Conservation (phyloP, 2,797 vertebrate species). For the Poecilia picta region DNA sequence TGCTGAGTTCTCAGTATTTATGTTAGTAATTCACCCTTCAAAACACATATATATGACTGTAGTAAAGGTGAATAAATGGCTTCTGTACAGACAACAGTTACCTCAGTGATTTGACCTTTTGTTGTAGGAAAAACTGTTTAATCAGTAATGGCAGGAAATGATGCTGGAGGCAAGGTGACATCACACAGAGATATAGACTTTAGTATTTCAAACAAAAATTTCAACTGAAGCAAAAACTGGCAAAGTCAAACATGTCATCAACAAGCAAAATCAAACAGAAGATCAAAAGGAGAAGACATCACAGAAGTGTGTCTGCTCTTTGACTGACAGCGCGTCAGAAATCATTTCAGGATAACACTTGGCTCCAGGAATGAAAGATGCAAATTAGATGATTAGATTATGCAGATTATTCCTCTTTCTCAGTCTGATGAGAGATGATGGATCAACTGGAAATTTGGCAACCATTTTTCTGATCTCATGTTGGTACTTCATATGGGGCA, state of each 20-base stretch:
- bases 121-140: not conserved
- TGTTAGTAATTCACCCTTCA: not conserved
- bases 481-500: constrained; percentile 1
- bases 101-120: not conserved
- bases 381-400: constrained; percentile 13
- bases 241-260: constrained; percentile 2
- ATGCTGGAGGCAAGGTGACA: not conserved
- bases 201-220: not conserved
- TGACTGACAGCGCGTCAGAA: constrained; percentile 41
- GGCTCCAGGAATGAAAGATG: constrained; percentile 12
- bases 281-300: constrained; percentile 33
- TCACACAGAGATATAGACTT: not conserved
- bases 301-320: not conserved
- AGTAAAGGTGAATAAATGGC: not conserved
- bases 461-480: not conserved
- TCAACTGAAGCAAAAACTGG: constrained; percentile 14
- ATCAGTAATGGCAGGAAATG: not conserved
- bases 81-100: not conserved
- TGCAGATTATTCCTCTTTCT: not conserved
- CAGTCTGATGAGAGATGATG: not conserved
- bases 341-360: constrained; percentile 1
- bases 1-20: not conserved
- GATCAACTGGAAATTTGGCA: not conserved
- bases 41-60: not conserved
- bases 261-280: constrained; percentile 9